Evolutionary conservation across 1,140 invertebrate species (phyloP).

Genomic region (Calosoma granatense): DNA sequence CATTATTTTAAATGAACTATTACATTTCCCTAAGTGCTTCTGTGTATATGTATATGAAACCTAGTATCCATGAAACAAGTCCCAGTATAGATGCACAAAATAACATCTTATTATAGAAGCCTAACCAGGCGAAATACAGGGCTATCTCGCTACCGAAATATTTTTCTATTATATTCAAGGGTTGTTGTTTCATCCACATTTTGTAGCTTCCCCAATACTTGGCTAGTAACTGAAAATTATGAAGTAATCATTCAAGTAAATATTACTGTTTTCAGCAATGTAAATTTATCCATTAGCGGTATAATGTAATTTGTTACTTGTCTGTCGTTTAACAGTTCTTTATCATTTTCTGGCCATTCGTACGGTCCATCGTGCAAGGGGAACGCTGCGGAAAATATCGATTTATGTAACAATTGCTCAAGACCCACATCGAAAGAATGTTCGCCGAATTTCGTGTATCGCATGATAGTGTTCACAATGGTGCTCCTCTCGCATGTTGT

Average conservation of each 20-base stretch:
- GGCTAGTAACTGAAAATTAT: constrained; percentile 21
- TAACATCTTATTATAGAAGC: constrained; percentile 42
- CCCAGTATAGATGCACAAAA: constrained; percentile 43
- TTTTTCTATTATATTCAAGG: constrained; percentile 28
- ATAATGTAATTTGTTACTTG: constrained; percentile 21
- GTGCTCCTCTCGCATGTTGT: constrained; percentile 24
- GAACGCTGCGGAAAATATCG: constrained; percentile 46
- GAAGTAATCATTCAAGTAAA: constrained; percentile 8
- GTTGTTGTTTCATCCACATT: constrained; percentile 39
- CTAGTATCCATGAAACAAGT: no score
- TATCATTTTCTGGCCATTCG: constrained; percentile 18
- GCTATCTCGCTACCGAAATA: constrained; percentile 34
- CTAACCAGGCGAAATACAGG: constrained; percentile 41
- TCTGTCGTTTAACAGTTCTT: constrained; percentile 32
- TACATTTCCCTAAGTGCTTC: no score
- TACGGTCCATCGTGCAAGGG: constrained; percentile 49
- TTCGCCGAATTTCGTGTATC: constrained; percentile 18
- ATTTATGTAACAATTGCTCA: constrained; percentile 42
- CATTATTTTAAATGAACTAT: no score
- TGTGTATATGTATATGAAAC: no score
- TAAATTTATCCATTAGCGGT: not conserved
- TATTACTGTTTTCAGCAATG: not conserved
- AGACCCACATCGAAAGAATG: constrained; percentile 40
- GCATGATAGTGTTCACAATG: constrained; percentile 22
- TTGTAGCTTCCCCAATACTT: constrained; percentile 16